These are phyloP conservation scores for Herpetotheres cachinnans DNA, from an alignment of 2,113 vertebrate genomes.

Conservation along the genomic window DNA sequence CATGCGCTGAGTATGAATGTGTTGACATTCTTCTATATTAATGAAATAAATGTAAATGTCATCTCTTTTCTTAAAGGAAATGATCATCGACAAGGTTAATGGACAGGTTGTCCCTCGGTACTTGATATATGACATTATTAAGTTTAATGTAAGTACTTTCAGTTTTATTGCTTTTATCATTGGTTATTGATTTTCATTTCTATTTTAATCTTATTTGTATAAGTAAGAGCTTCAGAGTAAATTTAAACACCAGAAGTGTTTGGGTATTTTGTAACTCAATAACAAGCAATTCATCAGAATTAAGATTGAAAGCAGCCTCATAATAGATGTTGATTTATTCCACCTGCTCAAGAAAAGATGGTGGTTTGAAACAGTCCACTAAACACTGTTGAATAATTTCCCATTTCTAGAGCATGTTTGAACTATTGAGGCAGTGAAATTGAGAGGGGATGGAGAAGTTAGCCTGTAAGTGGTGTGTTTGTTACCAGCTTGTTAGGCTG, in stretches of 20 bases:
- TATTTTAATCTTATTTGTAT: neutral
- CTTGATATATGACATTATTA: constrained; percentile 99
- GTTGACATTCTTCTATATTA: neutral
- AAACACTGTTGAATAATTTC: neutral
- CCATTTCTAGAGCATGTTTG: neutral
- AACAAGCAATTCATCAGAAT: neutral
- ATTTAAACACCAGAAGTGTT: neutral
- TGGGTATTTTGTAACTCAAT: neutral
- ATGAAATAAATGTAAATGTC: neutral
- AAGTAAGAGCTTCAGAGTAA: neutral
- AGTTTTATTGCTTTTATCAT: neutral
- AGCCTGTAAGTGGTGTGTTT: neutral
- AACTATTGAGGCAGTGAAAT: neutral
- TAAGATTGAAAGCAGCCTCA: neutral
- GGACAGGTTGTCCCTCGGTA: constrained; percentile 94
- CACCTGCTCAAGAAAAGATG: neutral
- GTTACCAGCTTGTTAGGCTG: neutral
- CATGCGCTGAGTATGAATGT: neutral
- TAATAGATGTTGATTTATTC: neutral
- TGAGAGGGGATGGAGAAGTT: neutral
- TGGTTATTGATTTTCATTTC: neutral
- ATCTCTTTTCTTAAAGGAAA: constrained; percentile 85
- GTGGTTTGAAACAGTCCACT: neutral
- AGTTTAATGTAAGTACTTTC: constrained; percentile 92
- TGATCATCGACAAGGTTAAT: constrained; percentile 98